A percentile compares a stretch with the other conserved stretches of the same genome.
Evolutionary conservation across 2,113 vertebrate genomes (phyloP).

Genomic region (Brachypteracias leptosomus): DNA sequence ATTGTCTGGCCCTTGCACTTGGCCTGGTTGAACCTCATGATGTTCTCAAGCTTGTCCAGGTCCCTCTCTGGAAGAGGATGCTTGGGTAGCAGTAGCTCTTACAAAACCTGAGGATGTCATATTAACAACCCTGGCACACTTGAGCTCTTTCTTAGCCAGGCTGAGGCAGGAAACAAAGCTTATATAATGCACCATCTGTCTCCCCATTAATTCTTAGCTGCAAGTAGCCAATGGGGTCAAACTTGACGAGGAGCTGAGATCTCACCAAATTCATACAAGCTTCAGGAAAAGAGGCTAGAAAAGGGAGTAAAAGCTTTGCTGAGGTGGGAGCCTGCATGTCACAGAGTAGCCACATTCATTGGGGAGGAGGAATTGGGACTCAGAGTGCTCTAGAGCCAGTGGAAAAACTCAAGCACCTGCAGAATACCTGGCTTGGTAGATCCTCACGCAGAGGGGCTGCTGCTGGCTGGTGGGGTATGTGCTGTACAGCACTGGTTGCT

Average conservation of each 20-base stretch:
- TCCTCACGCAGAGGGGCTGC: not conserved
- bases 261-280: not conserved
- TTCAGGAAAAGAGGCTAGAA: not conserved
- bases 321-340: not conserved
- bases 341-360: fast-evolving
- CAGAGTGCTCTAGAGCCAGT: not conserved
- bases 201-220: not conserved
- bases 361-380: not conserved
- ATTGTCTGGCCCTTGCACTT: too few species aligned
- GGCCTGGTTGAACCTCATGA: too few species aligned
- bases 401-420: not conserved
- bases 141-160: constrained; percentile 24
- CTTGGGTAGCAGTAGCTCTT: not conserved
- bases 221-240: constrained; percentile 8
- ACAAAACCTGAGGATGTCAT: not conserved
- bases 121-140: not conserved
- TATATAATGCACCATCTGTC: constrained; percentile 63
- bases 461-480: not conserved
- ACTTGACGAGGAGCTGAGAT: not conserved
- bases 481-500: fast-evolving
- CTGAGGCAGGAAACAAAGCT: not conserved
- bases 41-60: not conserved
- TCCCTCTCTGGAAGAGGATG: not conserved
- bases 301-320: fast-evolving
- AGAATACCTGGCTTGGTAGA: not conserved